Evolutionary conservation across 1,140 invertebrate genomes (phyloP).

Genomic region (Babylonia areolata): DNA sequence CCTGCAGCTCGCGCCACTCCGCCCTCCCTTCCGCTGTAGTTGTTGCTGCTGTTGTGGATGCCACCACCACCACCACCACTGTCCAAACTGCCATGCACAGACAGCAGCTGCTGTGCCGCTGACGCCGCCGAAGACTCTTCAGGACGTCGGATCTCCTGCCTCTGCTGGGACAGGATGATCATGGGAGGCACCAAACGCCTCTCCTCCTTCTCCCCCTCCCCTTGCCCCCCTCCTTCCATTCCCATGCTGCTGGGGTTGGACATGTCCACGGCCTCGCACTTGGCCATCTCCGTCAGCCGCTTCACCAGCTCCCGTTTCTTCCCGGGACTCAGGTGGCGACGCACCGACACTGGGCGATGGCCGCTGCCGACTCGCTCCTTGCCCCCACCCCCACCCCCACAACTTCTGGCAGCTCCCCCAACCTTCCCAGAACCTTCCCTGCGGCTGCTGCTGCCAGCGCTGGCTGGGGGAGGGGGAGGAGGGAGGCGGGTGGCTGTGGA

Average conservation of each 20-base stretch:
- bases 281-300: constrained; percentile 40
- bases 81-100: too few species aligned
- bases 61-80: background rate
- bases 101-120: background rate
- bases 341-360: background rate
- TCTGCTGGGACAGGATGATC: constrained; percentile 32
- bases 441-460: background rate
- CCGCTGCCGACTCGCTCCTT: background rate
- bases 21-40: too few species aligned
- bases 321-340: constrained; percentile 33
- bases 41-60: too few species aligned
- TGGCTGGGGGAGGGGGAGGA: background rate
- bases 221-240: background rate
- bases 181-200: background rate
- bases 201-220: background rate
- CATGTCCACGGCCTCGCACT: constrained; percentile 50
- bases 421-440: background rate
- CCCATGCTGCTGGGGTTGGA: background rate
- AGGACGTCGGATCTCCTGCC: constrained; percentile 1
- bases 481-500: background rate
- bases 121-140: background rate
- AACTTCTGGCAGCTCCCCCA: too few species aligned
- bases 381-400: background rate
- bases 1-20: too few species aligned
- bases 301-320: constrained; percentile 42